These are phyloP conservation scores for Protomyctophum bolini DNA, from an alignment of 2,113 vertebrate genomes.

Conservation along the genomic window DNA sequence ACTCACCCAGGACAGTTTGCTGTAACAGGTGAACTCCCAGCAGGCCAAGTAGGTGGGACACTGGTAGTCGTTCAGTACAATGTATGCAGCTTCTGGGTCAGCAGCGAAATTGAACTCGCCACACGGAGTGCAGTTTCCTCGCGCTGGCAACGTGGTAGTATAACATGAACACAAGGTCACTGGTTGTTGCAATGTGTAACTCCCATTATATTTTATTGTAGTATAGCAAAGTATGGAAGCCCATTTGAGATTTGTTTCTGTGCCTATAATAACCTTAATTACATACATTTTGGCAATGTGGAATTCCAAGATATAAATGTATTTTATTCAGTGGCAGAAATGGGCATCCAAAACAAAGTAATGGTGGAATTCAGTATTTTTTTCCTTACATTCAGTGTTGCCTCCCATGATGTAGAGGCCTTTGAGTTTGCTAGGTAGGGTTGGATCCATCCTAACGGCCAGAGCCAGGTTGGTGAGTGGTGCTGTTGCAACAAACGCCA, in stretches of 20 bases:
- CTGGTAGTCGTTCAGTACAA: slow-evolving; percentile 78
- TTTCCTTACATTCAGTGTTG: slow-evolving; percentile 77
- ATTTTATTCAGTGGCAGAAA: too few species aligned
- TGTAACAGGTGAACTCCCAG: slow-evolving; percentile 82
- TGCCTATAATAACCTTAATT: too few species aligned
- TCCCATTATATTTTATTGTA: background rate
- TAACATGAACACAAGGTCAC: background rate
- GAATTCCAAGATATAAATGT: too few species aligned
- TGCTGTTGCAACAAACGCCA: slow-evolving; percentile 76
- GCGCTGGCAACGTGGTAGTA: slow-evolving; percentile 51
- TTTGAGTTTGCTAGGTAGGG: slow-evolving; percentile 76
- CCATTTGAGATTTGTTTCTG: too few species aligned
- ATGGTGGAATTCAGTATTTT: background rate
- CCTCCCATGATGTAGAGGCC: slow-evolving; percentile 86
- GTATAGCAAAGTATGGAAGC: too few species aligned
- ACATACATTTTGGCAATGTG: too few species aligned
- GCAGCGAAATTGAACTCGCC: slow-evolving; percentile 81
- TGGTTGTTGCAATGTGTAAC: background rate
- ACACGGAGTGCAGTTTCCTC: slow-evolving; percentile 78
- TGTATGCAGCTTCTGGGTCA: slow-evolving; percentile 82
- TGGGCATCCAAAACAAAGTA: too few species aligned
- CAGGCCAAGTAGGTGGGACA: slow-evolving; percentile 80
- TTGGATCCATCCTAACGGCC: slow-evolving; percentile 82
- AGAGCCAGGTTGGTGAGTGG: slow-evolving; percentile 84
- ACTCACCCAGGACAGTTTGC: slow-evolving; percentile 78